A percentile compares a stretch with the other conserved stretches of the same genome.
Conservation (phyloP, 2,797 vertebrate genomes). For the Stomatorhinus walkeri region DNA sequence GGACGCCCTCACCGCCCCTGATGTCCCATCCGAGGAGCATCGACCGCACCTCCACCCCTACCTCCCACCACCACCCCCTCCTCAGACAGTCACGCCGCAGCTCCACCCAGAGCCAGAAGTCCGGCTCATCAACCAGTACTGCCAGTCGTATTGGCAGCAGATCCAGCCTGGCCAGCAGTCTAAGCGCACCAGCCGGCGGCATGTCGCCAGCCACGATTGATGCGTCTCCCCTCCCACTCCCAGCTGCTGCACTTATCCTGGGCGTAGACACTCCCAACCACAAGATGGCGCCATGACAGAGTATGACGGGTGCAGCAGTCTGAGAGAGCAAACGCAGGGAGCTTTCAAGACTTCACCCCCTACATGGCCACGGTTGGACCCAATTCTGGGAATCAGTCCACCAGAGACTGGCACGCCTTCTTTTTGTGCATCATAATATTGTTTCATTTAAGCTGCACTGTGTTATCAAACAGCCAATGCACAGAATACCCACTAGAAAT, state of each 20-base stretch:
- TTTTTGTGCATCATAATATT: not conserved
- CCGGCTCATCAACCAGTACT: conserved; percentile 72
- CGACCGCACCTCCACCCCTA: not conserved
- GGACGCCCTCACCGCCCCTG: conserved; percentile 61
- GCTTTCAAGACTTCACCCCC: not conserved
- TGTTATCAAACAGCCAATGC: not conserved
- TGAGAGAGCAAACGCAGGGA: not conserved
- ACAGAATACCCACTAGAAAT: not conserved
- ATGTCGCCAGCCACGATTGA: conserved; percentile 51
- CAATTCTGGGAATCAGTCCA: not conserved
- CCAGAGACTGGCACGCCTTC: not conserved
- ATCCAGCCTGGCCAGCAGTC: conserved; percentile 48
- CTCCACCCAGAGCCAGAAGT: conserved; percentile 50
- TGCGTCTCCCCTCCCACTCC: not conserved
- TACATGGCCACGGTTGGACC: not conserved
- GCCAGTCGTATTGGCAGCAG: conserved; percentile 70
- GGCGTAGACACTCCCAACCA: not conserved
- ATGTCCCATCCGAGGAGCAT: conserved; percentile 38
- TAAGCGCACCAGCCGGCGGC: conserved; percentile 58
- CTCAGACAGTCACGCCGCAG: conserved; percentile 48
- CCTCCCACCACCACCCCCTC: conserved; percentile 25
- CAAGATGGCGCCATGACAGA: not conserved
- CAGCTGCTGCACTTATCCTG: not conserved
- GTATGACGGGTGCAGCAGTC: not conserved
- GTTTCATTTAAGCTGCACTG: not conserved